Evolutionary conservation across 1,140 invertebrate genomes (phyloP), one percentile per base, ranked within the genome.

Genomic region (Meteorus sp.): DNA sequence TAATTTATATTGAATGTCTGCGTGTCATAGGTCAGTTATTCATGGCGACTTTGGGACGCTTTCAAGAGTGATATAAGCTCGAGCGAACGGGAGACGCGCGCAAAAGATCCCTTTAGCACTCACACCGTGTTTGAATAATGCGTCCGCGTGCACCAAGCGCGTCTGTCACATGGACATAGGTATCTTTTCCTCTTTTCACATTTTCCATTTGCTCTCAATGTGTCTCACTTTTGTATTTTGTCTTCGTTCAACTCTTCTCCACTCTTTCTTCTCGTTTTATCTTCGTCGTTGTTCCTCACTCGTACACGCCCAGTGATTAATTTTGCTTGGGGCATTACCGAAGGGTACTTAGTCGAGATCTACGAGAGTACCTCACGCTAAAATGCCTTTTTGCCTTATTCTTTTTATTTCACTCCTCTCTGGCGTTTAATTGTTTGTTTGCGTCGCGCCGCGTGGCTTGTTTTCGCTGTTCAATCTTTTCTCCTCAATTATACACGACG

Each of bases 331-430:
- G 65, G 69, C 63, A 72, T 73, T 73, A 66, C 69, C 71, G 63
- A 72, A 69, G 69, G 72, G 72, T 75, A 74, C 71, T 72, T 75
- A 71, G 70, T 65, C 64, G 70, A 71, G 70, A 71, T 75, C 71
- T 73, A 73, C 64, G 71, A 73, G 59, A 65, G 61, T 68, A 56
- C 55, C 58, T 65, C 61, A 62, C 63, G 63, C 54, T 50, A n/a
- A n/a, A n/a, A n/a, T n/a, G n/a, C 44, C 54, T 64, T 64, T 64
- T 67, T 68, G 60, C 48, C 8, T 25, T 15, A 13, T 43, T 17
- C 19, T 15, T 17, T 43, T 6, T 15, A 17, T 43, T 17, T 43
- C 7, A 31, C 15, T 48, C 31, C 17, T 48, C 23, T 22, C 13
- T 17, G n/a, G 27, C 23, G 17, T 48, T 31, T 48, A 48, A 48